Evolutionary conservation across 92 coral and sea anemone genomes (phyloP).

Genomic region (Ricordea florida): DNA sequence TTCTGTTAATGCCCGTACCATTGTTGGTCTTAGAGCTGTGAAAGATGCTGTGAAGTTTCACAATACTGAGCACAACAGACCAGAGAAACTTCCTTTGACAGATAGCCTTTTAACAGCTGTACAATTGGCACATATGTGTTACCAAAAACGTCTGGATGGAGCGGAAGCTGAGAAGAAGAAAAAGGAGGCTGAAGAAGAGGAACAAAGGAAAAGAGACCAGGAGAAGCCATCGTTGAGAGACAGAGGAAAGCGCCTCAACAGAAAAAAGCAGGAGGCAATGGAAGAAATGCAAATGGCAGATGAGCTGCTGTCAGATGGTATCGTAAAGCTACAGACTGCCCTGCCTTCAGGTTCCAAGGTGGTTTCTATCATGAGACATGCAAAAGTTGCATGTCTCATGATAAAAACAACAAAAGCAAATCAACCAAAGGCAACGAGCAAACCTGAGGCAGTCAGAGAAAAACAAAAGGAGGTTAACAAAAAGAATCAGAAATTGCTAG

Average conservation of each 20-base stretch:
- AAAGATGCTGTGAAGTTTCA: slow-evolving; percentile 57
- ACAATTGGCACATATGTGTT: slow-evolving; percentile 15
- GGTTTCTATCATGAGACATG: slow-evolving; percentile 55
- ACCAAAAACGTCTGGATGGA: slow-evolving; percentile 16
- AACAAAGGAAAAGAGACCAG: slow-evolving; percentile 28
- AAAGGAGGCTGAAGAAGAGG: slow-evolving; percentile 31
- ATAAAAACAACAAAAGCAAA: slow-evolving; percentile 38
- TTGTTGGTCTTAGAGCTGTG: slow-evolving; percentile 47
- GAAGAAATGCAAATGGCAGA: slow-evolving; percentile 43
- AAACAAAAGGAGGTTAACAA: slow-evolving; percentile 21
- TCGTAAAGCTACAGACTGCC: slow-evolving; percentile 23
- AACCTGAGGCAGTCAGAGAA: slow-evolving; percentile 5
- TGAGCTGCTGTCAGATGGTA: slow-evolving; percentile 39
- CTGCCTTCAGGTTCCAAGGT: slow-evolving; percentile 18
- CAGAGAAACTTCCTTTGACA: slow-evolving; percentile 42
- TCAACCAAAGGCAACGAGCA: slow-evolving; percentile 1
- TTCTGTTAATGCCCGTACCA: slow-evolving; percentile 52
- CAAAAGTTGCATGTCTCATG: slow-evolving; percentile 47
- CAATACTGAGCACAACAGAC: slow-evolving; percentile 36
- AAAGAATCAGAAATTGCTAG: slow-evolving; percentile 19
- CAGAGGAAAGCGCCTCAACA: slow-evolving; percentile 28
- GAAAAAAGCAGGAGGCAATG: slow-evolving; percentile 39
- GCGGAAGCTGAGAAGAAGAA: slow-evolving; percentile 33
- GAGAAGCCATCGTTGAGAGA: slow-evolving; percentile 32
- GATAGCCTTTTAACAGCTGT: slow-evolving; percentile 22